Evolutionary conservation across 2,113 vertebrate species (phyloP).

Genomic region (Pipra filicauda): DNA sequence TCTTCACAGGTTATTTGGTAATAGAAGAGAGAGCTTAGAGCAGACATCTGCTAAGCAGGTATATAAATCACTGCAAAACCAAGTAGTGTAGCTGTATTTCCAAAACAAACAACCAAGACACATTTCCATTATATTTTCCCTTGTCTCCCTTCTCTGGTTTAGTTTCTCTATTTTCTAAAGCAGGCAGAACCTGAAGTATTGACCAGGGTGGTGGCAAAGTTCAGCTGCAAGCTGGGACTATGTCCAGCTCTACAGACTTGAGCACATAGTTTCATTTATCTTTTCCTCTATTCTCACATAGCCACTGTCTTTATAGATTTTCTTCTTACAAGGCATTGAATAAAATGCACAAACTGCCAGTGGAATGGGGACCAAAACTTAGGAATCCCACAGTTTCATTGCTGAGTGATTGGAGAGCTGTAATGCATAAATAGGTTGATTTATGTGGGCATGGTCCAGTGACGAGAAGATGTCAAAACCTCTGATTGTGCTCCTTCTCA

Average conservation of each 20-base stretch:
- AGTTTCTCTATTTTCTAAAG: background rate
- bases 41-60: background rate
- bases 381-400: background rate
- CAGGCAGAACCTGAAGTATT: background rate
- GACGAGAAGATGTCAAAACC: background rate
- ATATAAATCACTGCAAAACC: slow-evolving; percentile 1
- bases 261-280: background rate
- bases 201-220: background rate
- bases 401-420: background rate
- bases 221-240: background rate
- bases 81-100: background rate
- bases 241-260: background rate
- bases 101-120: background rate
- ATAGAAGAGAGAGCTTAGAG: background rate
- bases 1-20: slow-evolving; percentile 23
- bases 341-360: background rate
- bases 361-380: background rate
- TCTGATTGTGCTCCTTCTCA: background rate
- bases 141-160: background rate
- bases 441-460: background rate
- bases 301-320: background rate
- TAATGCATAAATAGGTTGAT: background rate
- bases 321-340: background rate
- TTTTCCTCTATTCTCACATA: background rate
- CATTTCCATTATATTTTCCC: background rate